A percentile compares a stretch with the other conserved stretches of the same genome.
Conservation (phyloP, 2,797 vertebrate genomes). For the Pogonophryne albipinna region DNA sequence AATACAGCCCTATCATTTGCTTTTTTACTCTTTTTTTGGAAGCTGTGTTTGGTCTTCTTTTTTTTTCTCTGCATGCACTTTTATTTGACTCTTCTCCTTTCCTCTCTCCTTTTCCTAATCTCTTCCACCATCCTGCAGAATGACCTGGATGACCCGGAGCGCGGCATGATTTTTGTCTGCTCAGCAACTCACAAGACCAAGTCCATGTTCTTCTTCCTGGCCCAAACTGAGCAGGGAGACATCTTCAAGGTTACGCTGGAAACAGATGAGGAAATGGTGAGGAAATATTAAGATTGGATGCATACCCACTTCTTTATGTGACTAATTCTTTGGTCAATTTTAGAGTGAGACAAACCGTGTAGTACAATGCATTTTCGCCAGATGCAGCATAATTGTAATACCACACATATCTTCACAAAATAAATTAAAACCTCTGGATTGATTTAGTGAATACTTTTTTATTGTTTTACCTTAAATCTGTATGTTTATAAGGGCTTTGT, state of each 20-base stretch:
- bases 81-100: constrained; percentile 1
- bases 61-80: constrained; percentile 1
- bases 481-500: not conserved
- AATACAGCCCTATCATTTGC: not conserved
- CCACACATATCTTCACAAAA: not conserved
- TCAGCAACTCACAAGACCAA: constrained; percentile 99
- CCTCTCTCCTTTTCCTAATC: not conserved
- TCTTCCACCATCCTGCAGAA: constrained; percentile 82
- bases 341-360: too few species aligned
- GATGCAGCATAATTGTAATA: not conserved
- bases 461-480: not conserved
- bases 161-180: constrained; percentile 99
- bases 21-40: constrained; percentile 7
- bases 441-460: not conserved
- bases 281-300: constrained; percentile 19
- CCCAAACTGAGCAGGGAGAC: constrained; percentile 98
- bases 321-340: not conserved
- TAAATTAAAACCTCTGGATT: not conserved
- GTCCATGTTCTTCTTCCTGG: constrained; percentile 99
- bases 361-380: not conserved
- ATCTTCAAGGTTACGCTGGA: constrained; percentile 99
- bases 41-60: not conserved
- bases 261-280: constrained; percentile 99
- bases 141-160: constrained; percentile 97
- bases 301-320: not conserved